Percentiles rank a stretch among this genome's conserved stretches.
These are phyloP conservation scores for Bergia puertoricense DNA, from an alignment of 92 coral and sea anemone genomes.

Conservation along the genomic window DNA sequence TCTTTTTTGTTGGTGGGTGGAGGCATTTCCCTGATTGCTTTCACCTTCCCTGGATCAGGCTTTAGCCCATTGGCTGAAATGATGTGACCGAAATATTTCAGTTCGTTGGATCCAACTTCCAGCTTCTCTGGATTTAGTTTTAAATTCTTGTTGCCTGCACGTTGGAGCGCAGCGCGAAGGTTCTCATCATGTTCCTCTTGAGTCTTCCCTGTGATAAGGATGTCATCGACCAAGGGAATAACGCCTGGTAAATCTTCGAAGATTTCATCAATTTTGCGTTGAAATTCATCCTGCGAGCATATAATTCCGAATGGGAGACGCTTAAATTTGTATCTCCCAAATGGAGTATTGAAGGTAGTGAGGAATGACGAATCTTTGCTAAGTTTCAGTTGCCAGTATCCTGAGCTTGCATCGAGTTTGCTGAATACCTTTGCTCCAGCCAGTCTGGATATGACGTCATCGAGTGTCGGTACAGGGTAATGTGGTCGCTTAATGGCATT, in stretches of 20 bases:
- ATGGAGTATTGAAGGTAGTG: conserved; percentile 3
- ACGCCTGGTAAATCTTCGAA: conserved; percentile 19
- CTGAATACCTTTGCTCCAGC: conserved; percentile 18
- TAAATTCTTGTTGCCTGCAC: too few species aligned
- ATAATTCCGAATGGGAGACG: conserved; percentile 19
- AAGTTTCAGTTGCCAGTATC: conserved; percentile 19
- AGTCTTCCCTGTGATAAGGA: conserved; percentile 16
- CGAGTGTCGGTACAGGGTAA: conserved; percentile 7
- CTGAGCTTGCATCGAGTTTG: background rate
- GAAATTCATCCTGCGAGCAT: conserved; percentile 19
- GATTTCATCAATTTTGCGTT: conserved; percentile 17
- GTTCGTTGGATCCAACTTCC: too few species aligned
- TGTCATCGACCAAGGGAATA: conserved; percentile 19
- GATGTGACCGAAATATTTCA: background rate
- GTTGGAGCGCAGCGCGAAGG: background rate
- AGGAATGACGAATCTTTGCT: background rate
- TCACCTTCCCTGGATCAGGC: background rate
- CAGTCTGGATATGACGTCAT: conserved; percentile 6
- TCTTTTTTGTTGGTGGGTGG: background rate
- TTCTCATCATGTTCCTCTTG: conserved; percentile 18
- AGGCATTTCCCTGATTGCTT: background rate
- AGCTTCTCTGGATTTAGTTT: background rate
- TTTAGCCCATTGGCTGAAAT: background rate
- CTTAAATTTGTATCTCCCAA: conserved; percentile 10
- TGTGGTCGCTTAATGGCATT: conserved; percentile 34